Base-by-base conservation (phyloP, 2,113 vertebrate species). In the Myrmecophaga tridactyla region DNA sequence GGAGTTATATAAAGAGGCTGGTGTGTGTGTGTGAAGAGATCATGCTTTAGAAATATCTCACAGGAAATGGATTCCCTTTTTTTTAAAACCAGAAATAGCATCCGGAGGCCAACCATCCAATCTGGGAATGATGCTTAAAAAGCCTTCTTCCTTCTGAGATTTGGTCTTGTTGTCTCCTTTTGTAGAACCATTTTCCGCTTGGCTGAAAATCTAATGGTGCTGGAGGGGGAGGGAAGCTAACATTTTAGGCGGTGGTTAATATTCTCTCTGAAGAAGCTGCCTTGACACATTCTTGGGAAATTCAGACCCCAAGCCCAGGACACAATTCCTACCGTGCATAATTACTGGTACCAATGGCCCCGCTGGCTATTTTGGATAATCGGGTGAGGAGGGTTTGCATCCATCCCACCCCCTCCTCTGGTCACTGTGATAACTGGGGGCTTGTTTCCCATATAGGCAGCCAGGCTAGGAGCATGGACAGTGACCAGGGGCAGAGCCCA, bases 131-230 rank as follows among this genome's bases (percentile, higher is more conserved):
- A 31, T 15, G 46, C 1, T 51, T 5, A 8, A n/a, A 75, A 29
- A 46, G 46, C 0, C 39, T 63, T 41, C n/a, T 82, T 56, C 51
- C 23, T 67, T 65, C 62, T 15, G 58, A 86, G 60, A 73, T 25
- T 18, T 48, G 62, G 46, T 27, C 85, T 80, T 51, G 27, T 53
- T 6, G 7, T 70, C 39, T 86, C 65, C 73, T 83, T 92, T 83
- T 14, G 82, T 46, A 89, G 36, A 69, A 65, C 41, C 62, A 65
- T 63, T 89, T 95, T 77, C 46, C 11, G 69, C 78, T 62, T 76
- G 86, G 46, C 58, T 94, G 86, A 70, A 85, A 86, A 90, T 8
- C 83, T 11, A 46, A 56, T 25, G 48, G 86, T 31, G 73, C 7
- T 41, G 82, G 46, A 0, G 6, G 34, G 62, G 34, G 62, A 86